These are phyloP conservation scores for Olivierus martensii DNA, from an alignment of 1,140 invertebrate genomes.

Conservation along the genomic window DNA sequence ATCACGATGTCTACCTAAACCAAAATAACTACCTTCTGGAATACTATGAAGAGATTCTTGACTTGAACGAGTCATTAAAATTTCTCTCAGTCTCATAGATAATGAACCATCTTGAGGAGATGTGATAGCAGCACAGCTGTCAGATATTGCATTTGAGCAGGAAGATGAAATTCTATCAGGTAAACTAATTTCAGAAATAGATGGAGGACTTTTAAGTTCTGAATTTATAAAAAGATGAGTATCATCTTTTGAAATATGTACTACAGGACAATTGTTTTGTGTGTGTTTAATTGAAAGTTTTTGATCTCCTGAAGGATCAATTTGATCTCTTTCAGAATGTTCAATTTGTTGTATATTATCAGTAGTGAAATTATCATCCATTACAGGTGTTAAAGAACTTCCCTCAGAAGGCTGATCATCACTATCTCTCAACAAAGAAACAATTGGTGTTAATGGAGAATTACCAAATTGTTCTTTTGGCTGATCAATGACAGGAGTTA, in stretches of 20 bases:
- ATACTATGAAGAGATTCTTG: slow-evolving; percentile 8
- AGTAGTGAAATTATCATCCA: not conserved
- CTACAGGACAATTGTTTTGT: too few species aligned
- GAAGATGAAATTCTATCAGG: not conserved
- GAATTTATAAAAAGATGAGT: too few species aligned
- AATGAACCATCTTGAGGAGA: not conserved
- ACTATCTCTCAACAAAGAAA: not conserved
- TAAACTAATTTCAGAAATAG: too few species aligned
- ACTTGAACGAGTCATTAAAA: not conserved
- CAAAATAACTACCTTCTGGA: slow-evolving; percentile 21
- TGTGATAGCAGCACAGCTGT: not conserved
- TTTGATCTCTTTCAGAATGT: too few species aligned
- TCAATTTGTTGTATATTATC: too few species aligned
- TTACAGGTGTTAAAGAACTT: not conserved
- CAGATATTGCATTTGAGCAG: not conserved
- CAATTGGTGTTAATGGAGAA: not conserved
- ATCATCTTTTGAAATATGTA: too few species aligned
- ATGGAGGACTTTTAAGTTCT: too few species aligned
- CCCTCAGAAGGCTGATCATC: not conserved
- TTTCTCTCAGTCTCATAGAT: not conserved
- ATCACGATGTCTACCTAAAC: slow-evolving; percentile 23
- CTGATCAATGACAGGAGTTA: too few species aligned
- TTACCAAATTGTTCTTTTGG: not conserved
- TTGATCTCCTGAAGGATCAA: too few species aligned
- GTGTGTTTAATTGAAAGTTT: too few species aligned